Conservation (phyloP, 1,140 invertebrate species). For the Drosophila neocordata region DNA sequence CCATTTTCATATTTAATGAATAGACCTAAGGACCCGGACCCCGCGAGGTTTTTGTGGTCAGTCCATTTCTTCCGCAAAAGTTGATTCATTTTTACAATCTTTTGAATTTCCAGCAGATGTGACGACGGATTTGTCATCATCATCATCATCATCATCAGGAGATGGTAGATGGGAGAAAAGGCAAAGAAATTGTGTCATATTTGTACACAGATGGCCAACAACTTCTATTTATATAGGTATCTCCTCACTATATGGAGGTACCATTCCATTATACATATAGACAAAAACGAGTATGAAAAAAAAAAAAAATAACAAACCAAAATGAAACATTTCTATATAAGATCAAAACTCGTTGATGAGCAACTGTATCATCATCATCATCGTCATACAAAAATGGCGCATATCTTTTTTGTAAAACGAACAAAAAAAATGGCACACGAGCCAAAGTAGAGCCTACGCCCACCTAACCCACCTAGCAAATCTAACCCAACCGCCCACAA, state of each 20-base stretch:
- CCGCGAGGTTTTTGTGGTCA: background rate
- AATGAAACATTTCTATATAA: slow-evolving; percentile 55
- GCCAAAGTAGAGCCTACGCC: slow-evolving; percentile 25
- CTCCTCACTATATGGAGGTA: no score
- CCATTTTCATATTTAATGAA: background rate
- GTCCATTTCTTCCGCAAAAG: slow-evolving; percentile 46
- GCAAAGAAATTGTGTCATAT: slow-evolving; percentile 61
- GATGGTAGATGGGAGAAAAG: slow-evolving; percentile 25
- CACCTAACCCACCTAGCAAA: slow-evolving; percentile 8
- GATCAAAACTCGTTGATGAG: slow-evolving; percentile 66
- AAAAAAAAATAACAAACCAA: slow-evolving; percentile 4
- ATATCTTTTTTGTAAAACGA: no score
- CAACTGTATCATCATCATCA: slow-evolving; percentile 53
- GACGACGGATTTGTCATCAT: slow-evolving; percentile 65
- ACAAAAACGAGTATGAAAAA: no score
- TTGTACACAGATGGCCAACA: slow-evolving; percentile 15
- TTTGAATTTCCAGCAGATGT: slow-evolving; percentile 50
- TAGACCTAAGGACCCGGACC: background rate
- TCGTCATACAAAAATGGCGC: slow-evolving; percentile 2
- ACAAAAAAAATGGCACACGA: slow-evolving; percentile 4
- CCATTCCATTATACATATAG: no score
- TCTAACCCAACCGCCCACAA: slow-evolving; percentile 2
- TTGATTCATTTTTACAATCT: slow-evolving; percentile 52
- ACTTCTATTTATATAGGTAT: background rate
- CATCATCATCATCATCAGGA: background rate